Conservation (phyloP, 2,888 invertebrate genomes). For the Phortica okadai region DNA sequence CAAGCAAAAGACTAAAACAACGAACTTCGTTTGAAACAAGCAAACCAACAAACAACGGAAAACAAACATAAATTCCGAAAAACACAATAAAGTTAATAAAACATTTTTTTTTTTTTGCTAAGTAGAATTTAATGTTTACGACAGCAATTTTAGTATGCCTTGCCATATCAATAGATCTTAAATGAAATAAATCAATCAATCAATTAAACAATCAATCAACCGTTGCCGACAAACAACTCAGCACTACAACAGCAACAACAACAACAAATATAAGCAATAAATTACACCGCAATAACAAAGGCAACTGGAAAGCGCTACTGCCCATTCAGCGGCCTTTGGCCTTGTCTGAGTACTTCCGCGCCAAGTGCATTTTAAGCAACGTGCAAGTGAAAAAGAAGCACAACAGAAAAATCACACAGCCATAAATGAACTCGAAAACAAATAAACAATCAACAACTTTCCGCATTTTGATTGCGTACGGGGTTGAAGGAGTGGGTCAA, state of each 20-base stretch:
- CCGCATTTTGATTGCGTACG: constrained; percentile 7
- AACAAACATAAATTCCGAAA: too few relatives aligned
- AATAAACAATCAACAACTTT: constrained; percentile 28
- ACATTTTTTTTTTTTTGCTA: too few relatives aligned
- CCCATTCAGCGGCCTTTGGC: background rate
- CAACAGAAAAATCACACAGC: background rate
- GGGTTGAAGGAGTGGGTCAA: background rate
- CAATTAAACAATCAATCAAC: background rate
- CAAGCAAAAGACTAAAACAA: background rate
- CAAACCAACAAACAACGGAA: too few relatives aligned
- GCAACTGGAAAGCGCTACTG: background rate
- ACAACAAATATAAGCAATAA: constrained; percentile 7
- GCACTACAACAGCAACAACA: background rate
- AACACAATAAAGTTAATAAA: too few relatives aligned
- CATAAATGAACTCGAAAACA: background rate
- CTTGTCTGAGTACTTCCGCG: constrained; percentile 8
- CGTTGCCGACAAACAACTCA: background rate
- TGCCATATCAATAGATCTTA: background rate
- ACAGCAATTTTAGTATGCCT: background rate
- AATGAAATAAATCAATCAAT: background rate
- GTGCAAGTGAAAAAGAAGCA: background rate
- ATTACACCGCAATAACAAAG: background rate
- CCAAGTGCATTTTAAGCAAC: background rate
- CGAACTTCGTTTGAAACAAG: too few relatives aligned
- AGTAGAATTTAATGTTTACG: too few relatives aligned